phyloP scores from a whole-genome alignment of 2,888 invertebrate species.

The Acanthopleura granulata region DNA sequence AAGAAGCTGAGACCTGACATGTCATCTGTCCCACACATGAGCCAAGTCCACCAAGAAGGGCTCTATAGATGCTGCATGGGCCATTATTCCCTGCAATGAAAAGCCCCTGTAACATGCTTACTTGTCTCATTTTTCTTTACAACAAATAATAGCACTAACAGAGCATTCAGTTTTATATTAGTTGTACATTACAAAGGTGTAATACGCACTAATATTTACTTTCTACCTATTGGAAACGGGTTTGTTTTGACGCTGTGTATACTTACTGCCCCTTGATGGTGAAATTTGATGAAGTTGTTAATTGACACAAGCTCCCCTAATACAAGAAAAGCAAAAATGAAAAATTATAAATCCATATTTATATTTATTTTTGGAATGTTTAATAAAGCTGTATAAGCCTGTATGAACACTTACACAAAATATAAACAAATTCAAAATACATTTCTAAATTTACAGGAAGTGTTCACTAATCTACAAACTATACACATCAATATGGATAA shows the following conservation, averaged over 20 bases:
- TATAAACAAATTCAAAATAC: no score
- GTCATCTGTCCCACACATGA: constrained; percentile 75
- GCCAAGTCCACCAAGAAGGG: constrained; percentile 84
- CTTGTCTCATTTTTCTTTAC: background rate
- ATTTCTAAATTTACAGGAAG: no score
- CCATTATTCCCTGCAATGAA: constrained; percentile 35
- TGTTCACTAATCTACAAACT: no score
- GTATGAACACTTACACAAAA: no score
- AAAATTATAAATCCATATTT: background rate
- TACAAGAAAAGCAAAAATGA: constrained; percentile 17
- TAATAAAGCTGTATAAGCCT: no score
- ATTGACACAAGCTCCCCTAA: constrained; percentile 78
- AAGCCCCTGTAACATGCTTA: background rate
- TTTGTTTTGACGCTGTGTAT: background rate
- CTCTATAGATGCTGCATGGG: constrained; percentile 91
- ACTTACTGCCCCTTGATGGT: constrained; percentile 38
- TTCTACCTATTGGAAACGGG: no score
- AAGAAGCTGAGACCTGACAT: constrained; percentile 76
- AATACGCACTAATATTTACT: no score
- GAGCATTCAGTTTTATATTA: no score
- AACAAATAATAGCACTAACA: background rate
- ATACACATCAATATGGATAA: no score
- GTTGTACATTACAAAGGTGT: no score
- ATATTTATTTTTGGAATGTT: no score
- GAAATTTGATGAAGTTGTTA: constrained; percentile 75